Conservation (phyloP, 2,888 invertebrate species). For the Chrysotoxum bicinctum region DNA sequence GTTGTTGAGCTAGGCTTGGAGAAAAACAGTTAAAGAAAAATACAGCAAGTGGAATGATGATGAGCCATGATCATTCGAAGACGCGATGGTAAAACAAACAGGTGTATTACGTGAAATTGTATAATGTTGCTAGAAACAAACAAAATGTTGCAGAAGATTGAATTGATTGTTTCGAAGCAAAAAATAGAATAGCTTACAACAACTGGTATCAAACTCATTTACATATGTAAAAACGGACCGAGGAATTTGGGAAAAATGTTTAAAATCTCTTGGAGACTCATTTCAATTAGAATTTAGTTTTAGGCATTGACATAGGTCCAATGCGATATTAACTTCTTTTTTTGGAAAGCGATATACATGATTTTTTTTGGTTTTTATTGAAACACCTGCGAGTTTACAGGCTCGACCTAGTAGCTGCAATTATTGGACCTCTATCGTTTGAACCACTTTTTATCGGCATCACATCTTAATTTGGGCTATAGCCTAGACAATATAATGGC, state of each 20-base stretch:
- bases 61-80: constrained; percentile 22
- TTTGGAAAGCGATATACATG: constrained; percentile 5
- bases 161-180: constrained; percentile 9
- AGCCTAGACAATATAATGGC: background rate
- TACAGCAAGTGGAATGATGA: constrained; percentile 40
- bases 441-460: constrained; percentile 19
- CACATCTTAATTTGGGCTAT: background rate
- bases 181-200: background rate
- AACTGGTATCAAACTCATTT: no score
- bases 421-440: constrained; percentile 7
- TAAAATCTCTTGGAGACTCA: background rate
- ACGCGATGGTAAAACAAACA: constrained; percentile 25
- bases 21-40: constrained; percentile 42
- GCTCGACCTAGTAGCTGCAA: background rate
- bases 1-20: background rate
- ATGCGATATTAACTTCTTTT: background rate
- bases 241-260: background rate
- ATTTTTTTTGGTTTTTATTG: background rate
- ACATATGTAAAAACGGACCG: background rate
- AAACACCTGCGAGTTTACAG: background rate
- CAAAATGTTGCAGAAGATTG: constrained; percentile 18
- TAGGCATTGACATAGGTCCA: background rate
- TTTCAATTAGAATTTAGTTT: constrained; percentile 3
- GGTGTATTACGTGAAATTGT: constrained; percentile 36
- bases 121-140: constrained; percentile 13